A percentile compares a stretch with the other conserved stretches of the same genome.
phyloP scores from a whole-genome alignment of 2,888 invertebrate genomes.

The Lomographa bimaculata region DNA sequence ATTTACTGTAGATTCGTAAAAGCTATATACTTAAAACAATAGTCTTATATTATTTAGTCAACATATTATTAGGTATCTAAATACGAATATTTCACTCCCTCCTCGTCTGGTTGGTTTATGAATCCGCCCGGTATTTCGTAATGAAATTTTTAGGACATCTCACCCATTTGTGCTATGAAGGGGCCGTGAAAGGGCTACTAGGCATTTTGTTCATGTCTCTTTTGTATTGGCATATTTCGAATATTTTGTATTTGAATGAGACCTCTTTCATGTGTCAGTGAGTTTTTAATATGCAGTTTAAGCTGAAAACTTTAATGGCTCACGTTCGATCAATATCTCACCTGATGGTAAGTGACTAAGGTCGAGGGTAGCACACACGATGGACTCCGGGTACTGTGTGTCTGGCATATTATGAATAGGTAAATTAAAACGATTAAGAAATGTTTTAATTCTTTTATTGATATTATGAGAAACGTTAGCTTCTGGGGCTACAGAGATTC shows the following conservation, averaged over 20 bases:
- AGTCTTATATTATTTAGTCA: conserved; percentile 30
- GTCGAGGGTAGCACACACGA: too few relatives aligned
- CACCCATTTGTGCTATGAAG: conserved; percentile 7
- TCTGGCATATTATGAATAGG: too few relatives aligned
- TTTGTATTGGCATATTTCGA: conserved; percentile 4
- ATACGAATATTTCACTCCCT: conserved; percentile 28
- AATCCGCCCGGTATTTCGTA: conserved; percentile 66
- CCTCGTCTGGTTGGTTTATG: conserved; percentile 46
- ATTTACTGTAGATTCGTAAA: conserved; percentile 18
- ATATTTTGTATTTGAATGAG: not conserved
- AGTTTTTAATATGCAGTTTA: too few relatives aligned
- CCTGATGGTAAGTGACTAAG: too few relatives aligned
- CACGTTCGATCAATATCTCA: too few relatives aligned
- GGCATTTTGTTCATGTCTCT: conserved; percentile 2
- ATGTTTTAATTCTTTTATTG: too few relatives aligned
- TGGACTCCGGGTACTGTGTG: too few relatives aligned
- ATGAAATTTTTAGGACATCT: conserved; percentile 48
- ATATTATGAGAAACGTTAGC: too few relatives aligned
- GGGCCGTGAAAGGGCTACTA: conserved; percentile 5
- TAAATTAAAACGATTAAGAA: too few relatives aligned
- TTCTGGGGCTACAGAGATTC: too few relatives aligned
- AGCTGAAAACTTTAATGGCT: too few relatives aligned
- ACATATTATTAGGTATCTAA: too few relatives aligned
- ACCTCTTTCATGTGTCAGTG: conserved; percentile 2
- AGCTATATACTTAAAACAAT: conserved; percentile 15